Base-by-base conservation (phyloP, 2,888 invertebrate genomes). In the Sesia bembeciformis region DNA sequence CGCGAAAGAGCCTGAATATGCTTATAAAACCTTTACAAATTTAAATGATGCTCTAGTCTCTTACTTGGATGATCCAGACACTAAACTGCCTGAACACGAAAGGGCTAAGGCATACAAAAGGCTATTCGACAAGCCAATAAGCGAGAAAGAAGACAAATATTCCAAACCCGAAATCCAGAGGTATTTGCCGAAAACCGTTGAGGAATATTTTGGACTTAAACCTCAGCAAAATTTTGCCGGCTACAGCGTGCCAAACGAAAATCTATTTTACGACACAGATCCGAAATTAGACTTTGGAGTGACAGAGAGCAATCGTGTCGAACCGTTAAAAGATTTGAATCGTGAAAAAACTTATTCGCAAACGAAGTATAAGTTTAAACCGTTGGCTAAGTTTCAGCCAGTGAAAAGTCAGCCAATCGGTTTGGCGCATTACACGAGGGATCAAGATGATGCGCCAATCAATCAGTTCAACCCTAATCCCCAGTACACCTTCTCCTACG, bases 51-150 rank as follows among this genome's bases (percentile, higher is more conserved):
- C 85, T 0, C 57, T 88, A 0, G 43, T 84, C 6, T 78, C 73
- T 1, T 87, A 79, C 60, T 54, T 84, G 0, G 74, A 84, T 38
- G 86, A 89, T 51, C 78, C 83, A 0, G 86, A 90, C 57, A 88
- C 89, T 0, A 81, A 82, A 54, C 63, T 88, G 4, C 84, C 90
- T 0, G 75, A 82, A 4, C 53, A 63, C 0, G 89, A 88, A 50
- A 72, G 67, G 56, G 65, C 64, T 0, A 74, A 67, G 59, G 83
- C 78, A 0, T 57, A 79, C 3, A 58, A 69, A 0, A 72, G 63
- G n/a, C 56, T 81, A 8, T 56, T 81, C 4, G 39, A 23, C 0
- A 62, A 62, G 8, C 52, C 61, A 38, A 50, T 6, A 5, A 38
- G 38, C 5, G 38, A 50, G 7, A 7, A 39, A 7, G 5, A 50